Conservation (phyloP, 2,797 vertebrate species). For the Columba guinea region DNA sequence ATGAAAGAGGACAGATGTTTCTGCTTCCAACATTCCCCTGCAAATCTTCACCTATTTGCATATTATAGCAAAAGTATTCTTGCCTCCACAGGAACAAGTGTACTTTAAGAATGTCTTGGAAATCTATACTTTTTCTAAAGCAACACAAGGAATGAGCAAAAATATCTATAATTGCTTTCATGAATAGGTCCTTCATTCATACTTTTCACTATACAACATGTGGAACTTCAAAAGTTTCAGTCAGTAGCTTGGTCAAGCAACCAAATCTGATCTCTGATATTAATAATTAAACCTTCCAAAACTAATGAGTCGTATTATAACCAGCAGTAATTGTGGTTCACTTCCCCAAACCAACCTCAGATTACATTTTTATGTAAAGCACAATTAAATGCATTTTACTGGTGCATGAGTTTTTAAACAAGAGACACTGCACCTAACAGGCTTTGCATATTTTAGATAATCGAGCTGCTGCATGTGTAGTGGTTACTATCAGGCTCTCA, state of each 20-base stretch:
- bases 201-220: neutral
- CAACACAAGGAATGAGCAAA: neutral
- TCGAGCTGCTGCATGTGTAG: neutral
- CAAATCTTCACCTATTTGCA: neutral
- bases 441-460: neutral
- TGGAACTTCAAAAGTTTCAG: neutral
- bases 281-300: conserved; percentile 21
- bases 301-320: neutral
- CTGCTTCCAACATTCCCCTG: neutral
- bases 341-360: neutral
- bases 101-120: neutral
- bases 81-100: neutral
- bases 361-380: neutral
- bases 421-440: neutral
- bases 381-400: neutral
- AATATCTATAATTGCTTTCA: conserved; percentile 1
- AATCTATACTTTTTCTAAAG: neutral
- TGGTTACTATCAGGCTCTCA: neutral
- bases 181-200: conserved; percentile 21
- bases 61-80: neutral
- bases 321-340: neutral
- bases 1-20: neutral
- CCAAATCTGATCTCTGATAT: neutral
- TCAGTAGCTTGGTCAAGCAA: conserved; percentile 41
- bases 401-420: neutral